A percentile compares a stretch with the other conserved stretches of the same genome.
These are phyloP conservation scores for Sebastes baramenuke DNA, from an alignment of 2,797 vertebrate species.

Conservation along the genomic window DNA sequence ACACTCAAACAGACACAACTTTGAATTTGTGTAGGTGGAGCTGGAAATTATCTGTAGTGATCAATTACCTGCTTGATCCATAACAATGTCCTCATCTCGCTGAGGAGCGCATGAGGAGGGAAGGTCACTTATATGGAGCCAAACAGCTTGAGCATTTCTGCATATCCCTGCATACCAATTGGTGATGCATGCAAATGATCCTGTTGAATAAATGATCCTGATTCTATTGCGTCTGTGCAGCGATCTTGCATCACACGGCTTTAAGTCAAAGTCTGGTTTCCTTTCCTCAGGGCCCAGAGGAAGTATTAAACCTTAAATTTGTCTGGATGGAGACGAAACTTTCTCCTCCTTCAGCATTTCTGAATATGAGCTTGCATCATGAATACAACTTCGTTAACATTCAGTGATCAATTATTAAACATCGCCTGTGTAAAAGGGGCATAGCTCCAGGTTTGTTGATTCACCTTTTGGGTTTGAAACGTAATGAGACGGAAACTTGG, in stretches of 20 bases:
- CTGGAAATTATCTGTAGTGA: constrained; percentile 39
- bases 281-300: not conserved
- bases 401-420: constrained; percentile 53
- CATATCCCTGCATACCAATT: constrained; percentile 3
- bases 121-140: constrained; percentile 24
- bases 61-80: constrained; percentile 59
- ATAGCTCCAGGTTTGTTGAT: constrained; percentile 33
- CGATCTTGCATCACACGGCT: constrained; percentile 45
- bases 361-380: constrained; percentile 49
- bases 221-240: constrained; percentile 13
- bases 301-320: constrained; percentile 31
- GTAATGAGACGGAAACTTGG: constrained; percentile 16
- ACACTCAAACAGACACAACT: not conserved
- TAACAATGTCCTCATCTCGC: not conserved
- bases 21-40: constrained; percentile 18
- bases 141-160: not conserved
- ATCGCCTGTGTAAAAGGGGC: not conserved
- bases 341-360: constrained; percentile 25
- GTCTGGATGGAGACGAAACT: constrained; percentile 40
- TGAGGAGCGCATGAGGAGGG: constrained; percentile 6
- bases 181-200: constrained; percentile 37
- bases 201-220: constrained; percentile 29
- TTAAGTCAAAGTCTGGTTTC: constrained; percentile 32
- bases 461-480: constrained; percentile 20
- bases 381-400: constrained; percentile 13